Percentiles rank a stretch among this genome's conserved stretches.
phyloP scores from a whole-genome alignment of 2,797 vertebrate species.

The Acipenser ruthenus region DNA sequence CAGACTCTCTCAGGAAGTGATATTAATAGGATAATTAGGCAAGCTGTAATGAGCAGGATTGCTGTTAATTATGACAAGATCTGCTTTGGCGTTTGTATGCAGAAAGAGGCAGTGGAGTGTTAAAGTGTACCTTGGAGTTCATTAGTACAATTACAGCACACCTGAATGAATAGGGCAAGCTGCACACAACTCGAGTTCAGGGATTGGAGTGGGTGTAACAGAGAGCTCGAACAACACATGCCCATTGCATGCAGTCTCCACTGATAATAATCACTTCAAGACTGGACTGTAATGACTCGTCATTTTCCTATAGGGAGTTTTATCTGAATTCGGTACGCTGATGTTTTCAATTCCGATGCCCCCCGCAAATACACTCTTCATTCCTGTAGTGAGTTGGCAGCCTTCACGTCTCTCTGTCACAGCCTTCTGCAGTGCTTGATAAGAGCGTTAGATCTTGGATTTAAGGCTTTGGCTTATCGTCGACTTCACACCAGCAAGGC shows the following conservation, averaged over 20 bases:
- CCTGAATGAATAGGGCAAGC: slow-evolving; percentile 73
- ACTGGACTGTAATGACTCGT: no score
- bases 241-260: no score
- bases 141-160: slow-evolving; percentile 79
- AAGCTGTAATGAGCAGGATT: slow-evolving; percentile 95
- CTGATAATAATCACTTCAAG: no score
- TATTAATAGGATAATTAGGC: slow-evolving; percentile 99
- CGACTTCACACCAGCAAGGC: slow-evolving; percentile 50
- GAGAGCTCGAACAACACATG: no score
- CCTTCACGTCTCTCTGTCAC: slow-evolving; percentile 27
- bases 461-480: slow-evolving; percentile 67
- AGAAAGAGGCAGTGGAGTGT: slow-evolving; percentile 79
- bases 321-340: no score
- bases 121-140: slow-evolving; percentile 88
- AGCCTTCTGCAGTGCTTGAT: slow-evolving; percentile 62
- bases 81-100: slow-evolving; percentile 93
- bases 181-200: slow-evolving; percentile 24
- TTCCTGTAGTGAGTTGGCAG: no score
- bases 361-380: no score
- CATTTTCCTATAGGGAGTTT: no score
- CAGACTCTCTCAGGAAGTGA: slow-evolving; percentile 88
- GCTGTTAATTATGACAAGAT: slow-evolving; percentile 97
- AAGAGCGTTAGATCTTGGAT: slow-evolving; percentile 69
- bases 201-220: no score
- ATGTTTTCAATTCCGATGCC: no score